Conservation (phyloP, 2,113 vertebrate species). For the Pundamilia nyererei region DNA sequence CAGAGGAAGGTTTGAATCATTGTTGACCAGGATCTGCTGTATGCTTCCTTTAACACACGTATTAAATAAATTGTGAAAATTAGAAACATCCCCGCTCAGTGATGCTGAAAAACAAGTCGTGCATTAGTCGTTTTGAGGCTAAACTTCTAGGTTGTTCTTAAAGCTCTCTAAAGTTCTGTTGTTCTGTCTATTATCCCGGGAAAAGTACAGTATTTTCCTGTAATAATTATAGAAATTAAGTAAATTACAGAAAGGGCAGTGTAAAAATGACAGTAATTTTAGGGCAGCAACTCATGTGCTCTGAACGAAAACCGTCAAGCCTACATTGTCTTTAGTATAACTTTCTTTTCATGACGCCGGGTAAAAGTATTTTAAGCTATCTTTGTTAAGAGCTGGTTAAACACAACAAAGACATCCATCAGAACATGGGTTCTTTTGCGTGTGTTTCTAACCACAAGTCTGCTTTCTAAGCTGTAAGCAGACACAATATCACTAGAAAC, state of each 20-base stretch:
- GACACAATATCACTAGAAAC: neutral
- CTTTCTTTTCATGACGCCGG: rapidly evolving
- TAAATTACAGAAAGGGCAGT: neutral
- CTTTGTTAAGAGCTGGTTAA: neutral
- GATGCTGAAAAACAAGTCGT: neutral
- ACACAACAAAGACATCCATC: neutral
- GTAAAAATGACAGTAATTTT: neutral
- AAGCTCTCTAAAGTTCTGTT: neutral
- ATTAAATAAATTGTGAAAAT: neutral
- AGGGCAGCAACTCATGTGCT: neutral
- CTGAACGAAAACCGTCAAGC: neutral
- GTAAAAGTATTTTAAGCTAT: neutral
- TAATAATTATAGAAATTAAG: neutral
- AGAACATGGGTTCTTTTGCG: neutral
- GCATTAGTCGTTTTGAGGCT: neutral
- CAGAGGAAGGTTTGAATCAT: neutral
- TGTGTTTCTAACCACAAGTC: neutral
- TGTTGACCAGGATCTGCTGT: neutral
- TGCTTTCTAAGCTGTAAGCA: neutral
- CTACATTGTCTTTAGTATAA: neutral
- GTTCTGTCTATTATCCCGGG: neutral
- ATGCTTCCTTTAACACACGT: neutral
- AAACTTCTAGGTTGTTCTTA: neutral
- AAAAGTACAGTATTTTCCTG: neutral
- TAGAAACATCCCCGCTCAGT: neutral